A percentile compares a stretch with the other conserved stretches of the same genome.
Conservation (phyloP, 1,140 invertebrate genomes). For the Aphaenogaster ashmeadi region DNA sequence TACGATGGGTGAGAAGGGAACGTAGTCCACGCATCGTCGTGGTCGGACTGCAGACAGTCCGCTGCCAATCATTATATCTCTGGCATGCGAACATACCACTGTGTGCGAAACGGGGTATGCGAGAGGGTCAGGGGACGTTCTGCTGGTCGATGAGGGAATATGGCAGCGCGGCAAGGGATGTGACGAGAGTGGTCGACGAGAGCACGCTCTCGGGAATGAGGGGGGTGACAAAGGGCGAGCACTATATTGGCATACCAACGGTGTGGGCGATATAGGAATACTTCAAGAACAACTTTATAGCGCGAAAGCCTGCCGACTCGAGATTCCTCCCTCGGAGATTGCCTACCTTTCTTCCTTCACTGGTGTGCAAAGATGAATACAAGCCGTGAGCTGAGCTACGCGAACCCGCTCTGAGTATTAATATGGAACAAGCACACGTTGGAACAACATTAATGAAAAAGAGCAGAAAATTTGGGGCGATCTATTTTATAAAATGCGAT, state of each 20-base stretch:
- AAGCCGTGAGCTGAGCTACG: conserved; percentile 7
- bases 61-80: conserved; percentile 83
- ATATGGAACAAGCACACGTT: not conserved
- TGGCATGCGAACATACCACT: conserved; percentile 83
- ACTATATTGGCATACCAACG: conserved; percentile 86
- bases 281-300: conserved; percentile 84
- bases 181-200: conserved; percentile 74
- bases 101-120: conserved; percentile 83
- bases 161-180: conserved; percentile 75
- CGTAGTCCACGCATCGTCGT: conserved; percentile 53
- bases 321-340: conserved; percentile 46
- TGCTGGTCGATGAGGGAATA: conserved; percentile 77
- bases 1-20: not conserved
- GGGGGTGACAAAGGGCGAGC: conserved; percentile 81
- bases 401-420: not conserved
- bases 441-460: conserved; percentile 9
- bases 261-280: conserved; percentile 84
- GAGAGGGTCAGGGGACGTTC: conserved; percentile 74
- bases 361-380: conserved; percentile 15
- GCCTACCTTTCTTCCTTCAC: conserved; percentile 15
- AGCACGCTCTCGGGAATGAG: conserved; percentile 68
- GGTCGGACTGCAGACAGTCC: conserved; percentile 68
- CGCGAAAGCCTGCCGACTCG: conserved; percentile 54
- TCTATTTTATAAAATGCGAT: not conserved
- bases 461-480: not conserved